These are phyloP conservation scores for Trichosurus vulpecula DNA, from an alignment of 2,797 vertebrate genomes.

Conservation along the genomic window DNA sequence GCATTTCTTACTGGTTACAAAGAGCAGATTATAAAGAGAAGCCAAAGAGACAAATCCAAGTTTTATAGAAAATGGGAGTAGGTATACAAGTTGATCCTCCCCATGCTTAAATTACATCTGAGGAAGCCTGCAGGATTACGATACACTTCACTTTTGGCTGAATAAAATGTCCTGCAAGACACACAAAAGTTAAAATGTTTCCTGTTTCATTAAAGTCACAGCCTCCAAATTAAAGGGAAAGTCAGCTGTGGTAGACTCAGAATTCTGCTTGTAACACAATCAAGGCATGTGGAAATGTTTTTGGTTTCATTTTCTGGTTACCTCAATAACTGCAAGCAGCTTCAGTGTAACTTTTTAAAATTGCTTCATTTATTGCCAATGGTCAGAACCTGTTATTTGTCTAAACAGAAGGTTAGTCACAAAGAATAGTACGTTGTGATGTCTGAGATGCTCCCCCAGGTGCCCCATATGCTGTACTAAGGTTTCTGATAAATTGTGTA, in stretches of 20 bases:
- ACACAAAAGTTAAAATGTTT: not conserved
- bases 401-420: not conserved
- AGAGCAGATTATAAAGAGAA: not conserved
- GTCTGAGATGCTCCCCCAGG: not conserved
- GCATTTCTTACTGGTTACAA: not conserved
- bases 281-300: not conserved
- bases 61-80: not conserved
- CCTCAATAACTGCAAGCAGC: not conserved
- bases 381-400: not conserved
- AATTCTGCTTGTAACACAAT: not conserved
- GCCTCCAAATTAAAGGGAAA: not conserved
- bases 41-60: not conserved
- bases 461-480: not conserved
- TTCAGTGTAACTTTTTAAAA: not conserved
- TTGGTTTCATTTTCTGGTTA: not conserved
- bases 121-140: not conserved
- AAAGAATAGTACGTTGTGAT: not conserved
- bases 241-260: not conserved
- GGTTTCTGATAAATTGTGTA: not conserved
- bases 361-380: not conserved
- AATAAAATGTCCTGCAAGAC: not conserved
- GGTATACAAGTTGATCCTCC: not conserved
- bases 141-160: not conserved
- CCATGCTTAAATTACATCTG: not conserved
- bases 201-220: not conserved